Evolutionary conservation across 2,113 vertebrate species (phyloP).

Genomic region (cattle (Bos taurus)): ARS-UCD2.0 NC_037342.1:82930001-82930500

Average conservation of each 20-base stretch:
- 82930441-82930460: background rate
- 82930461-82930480: background rate
- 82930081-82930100: background rate
- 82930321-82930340: background rate
- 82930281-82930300: background rate
- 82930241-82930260: background rate
- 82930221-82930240: background rate
- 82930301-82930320: background rate
- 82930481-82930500: background rate
- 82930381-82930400: background rate
- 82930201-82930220: background rate
- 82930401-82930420: background rate
- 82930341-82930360: background rate
- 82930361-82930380: background rate
- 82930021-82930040: background rate
- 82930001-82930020: background rate
- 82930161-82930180: background rate
- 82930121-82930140: background rate
- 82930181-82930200: background rate
- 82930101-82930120: accelerated
- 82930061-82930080: background rate
- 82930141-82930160: background rate
- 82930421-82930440: background rate
- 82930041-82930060: background rate
- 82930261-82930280: background rate